Evolutionary conservation across 2,888 invertebrate genomes (phyloP).

Genomic region (Crepidodera aurea): DNA sequence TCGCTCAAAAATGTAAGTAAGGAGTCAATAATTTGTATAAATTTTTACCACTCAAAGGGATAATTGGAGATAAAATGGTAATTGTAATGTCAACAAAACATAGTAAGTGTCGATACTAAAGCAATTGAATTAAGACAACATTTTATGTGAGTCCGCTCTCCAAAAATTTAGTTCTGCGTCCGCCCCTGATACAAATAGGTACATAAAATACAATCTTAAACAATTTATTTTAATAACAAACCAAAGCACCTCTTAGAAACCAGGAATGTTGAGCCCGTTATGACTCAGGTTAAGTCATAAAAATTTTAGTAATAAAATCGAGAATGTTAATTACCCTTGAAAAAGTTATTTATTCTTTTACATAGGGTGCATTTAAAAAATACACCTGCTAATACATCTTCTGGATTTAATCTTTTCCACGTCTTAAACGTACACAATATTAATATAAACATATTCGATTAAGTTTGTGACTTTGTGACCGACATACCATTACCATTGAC

Average conservation of each 20-base stretch:
- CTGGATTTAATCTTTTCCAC: neutral
- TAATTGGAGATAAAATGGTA: too few relatives aligned
- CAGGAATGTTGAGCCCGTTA: neutral
- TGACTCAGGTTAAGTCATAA: neutral
- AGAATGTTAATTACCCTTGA: conserved; percentile 4
- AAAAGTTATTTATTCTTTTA: neutral
- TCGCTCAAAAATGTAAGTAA: too few relatives aligned
- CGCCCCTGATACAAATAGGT: too few relatives aligned
- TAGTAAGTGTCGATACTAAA: too few relatives aligned
- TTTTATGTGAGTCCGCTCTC: too few relatives aligned
- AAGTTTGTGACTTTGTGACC: conserved; percentile 5
- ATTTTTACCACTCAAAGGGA: too few relatives aligned
- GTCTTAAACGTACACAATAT: neutral
- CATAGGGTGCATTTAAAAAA: neutral
- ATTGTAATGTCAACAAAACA: too few relatives aligned
- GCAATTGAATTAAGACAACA: too few relatives aligned
- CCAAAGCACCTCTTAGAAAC: neutral
- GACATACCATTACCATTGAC: conserved; percentile 4
- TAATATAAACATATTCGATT: neutral
- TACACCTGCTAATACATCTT: neutral
- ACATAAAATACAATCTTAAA: too few relatives aligned
- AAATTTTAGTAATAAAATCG: neutral
- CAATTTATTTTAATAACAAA: too few relatives aligned
- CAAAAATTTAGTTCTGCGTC: too few relatives aligned
- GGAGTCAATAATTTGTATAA: too few relatives aligned